phyloP scores from a whole-genome alignment of 2,888 invertebrate genomes.

The Tetragonula carbonaria region DNA sequence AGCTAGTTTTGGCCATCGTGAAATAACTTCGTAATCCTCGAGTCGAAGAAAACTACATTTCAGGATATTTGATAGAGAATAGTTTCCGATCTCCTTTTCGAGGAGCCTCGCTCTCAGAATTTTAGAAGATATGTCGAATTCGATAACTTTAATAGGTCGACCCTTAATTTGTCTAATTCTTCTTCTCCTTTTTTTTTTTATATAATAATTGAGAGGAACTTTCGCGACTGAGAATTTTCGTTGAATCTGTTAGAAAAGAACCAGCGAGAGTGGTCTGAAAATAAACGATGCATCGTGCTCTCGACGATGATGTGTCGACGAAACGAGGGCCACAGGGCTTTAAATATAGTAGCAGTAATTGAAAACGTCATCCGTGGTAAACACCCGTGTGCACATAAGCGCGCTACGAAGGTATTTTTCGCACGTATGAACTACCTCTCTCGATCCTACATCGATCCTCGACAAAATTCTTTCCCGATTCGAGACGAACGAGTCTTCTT shows the following conservation, averaged over 20 bases:
- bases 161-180: too few relatives aligned
- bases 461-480: not conserved
- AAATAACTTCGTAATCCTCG: too few relatives aligned
- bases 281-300: constrained; percentile 27
- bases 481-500: not conserved
- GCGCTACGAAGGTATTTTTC: not conserved
- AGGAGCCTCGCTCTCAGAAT: too few relatives aligned
- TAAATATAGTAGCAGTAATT: constrained; percentile 51
- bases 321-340: constrained; percentile 46
- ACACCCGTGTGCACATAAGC: constrained; percentile 21
- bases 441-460: not conserved
- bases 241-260: not conserved
- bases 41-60: too few relatives aligned
- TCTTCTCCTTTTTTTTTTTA: too few relatives aligned
- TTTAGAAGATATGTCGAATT: too few relatives aligned
- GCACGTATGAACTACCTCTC: not conserved
- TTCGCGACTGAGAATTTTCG: too few relatives aligned
- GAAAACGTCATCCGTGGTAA: constrained; percentile 38
- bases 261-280: constrained; percentile 28
- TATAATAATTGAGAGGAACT: too few relatives aligned
- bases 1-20: too few relatives aligned
- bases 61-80: too few relatives aligned
- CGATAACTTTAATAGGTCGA: too few relatives aligned
- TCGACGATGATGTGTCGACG: constrained; percentile 28
- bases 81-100: too few relatives aligned